Evolutionary conservation across 2,797 vertebrate genomes (phyloP), one percentile per base, ranked within the genome.

Genomic region (Coendou prehensilis): DNA sequence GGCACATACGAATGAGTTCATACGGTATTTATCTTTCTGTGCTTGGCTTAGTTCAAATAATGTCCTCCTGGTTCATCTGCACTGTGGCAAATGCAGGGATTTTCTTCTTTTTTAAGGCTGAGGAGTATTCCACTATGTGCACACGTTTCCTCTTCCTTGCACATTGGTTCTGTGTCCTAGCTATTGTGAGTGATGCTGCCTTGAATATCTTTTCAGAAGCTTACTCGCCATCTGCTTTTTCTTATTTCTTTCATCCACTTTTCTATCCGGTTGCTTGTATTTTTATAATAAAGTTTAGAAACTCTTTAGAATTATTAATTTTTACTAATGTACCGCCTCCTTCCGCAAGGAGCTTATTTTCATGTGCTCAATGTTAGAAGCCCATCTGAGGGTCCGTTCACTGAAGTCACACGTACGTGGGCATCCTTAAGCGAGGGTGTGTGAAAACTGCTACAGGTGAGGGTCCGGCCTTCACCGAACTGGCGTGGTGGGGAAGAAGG

Each of bases 241-340:
- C 56, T 57, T 78, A 41, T 78, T 79, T 85, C 15, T 67, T 92
- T 92, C 64, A 50, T 17, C 20, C 50, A 26, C 26, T 56, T 78
- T 64, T 30, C 14, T 67, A 86, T 78, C 4, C 1, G 9, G 17
- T 92, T 85, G 47, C 9, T 92, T 86, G 33, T 78, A 22, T 78
- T 64, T 92, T 67, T 47, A 37, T 67, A 92, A 76, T 64, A 33
- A 54, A 54, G 23, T 85, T 85, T 92, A 92, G 47, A 81, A 67
- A 52, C 57, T 54, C 33, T 52, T 61, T 45, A 56, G 17, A 45
- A 92, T 78, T 41, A 76, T 33, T 56, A 92, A 37, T 85, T 14
- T 76, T 92, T 54, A 54, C 56, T n/a, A 87, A n/a, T 45, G 4
- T 28, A 33, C 45, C 30, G 20, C 76, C 20, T 47, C 80, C 57